Conservation (phyloP, 2,797 vertebrate genomes). For the Lithobates pipiens region DNA sequence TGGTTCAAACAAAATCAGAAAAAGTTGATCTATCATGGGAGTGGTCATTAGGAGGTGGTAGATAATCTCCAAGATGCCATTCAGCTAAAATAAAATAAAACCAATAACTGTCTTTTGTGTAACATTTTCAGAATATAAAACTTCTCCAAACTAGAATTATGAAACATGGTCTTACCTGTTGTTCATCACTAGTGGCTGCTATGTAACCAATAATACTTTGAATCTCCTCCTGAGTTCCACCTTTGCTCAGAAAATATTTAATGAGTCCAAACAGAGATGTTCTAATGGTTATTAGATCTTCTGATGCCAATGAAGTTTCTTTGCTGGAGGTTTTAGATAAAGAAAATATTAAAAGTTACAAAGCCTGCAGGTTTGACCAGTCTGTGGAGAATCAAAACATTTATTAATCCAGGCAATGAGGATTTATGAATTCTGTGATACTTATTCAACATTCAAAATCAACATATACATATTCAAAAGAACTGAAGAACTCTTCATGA, state of each 20-base stretch:
- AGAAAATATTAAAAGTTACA: not conserved
- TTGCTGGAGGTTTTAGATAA: conserved; percentile 75
- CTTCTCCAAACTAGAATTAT: not conserved
- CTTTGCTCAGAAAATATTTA: conserved; percentile 96
- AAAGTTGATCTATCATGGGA: conserved; percentile 88
- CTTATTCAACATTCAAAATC: too few species aligned
- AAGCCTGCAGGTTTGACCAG: not conserved
- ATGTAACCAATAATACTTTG: conserved; percentile 94
- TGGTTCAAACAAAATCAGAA: conserved; percentile 92
- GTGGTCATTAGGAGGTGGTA: conserved; percentile 87
- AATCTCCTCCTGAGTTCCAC: conserved; percentile 91
- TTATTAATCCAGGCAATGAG: not conserved
- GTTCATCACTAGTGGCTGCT: conserved; percentile 89
- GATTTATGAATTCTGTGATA: too few species aligned
- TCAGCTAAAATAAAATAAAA: conserved; percentile 78
- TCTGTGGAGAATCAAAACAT: not conserved
- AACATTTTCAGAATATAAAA: not conserved
- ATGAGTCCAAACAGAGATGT: conserved; percentile 89
- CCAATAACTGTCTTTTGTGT: not conserved
- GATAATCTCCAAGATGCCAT: conserved; percentile 86
- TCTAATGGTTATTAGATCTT: conserved; percentile 88
- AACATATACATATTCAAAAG: too few species aligned
- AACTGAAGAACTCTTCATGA: too few species aligned
- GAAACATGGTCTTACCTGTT: conserved; percentile 81
- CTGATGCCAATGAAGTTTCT: conserved; percentile 83